phyloP scores from a whole-genome alignment of 2,113 vertebrate genomes.

The Dicrurus megarhynchus region DNA sequence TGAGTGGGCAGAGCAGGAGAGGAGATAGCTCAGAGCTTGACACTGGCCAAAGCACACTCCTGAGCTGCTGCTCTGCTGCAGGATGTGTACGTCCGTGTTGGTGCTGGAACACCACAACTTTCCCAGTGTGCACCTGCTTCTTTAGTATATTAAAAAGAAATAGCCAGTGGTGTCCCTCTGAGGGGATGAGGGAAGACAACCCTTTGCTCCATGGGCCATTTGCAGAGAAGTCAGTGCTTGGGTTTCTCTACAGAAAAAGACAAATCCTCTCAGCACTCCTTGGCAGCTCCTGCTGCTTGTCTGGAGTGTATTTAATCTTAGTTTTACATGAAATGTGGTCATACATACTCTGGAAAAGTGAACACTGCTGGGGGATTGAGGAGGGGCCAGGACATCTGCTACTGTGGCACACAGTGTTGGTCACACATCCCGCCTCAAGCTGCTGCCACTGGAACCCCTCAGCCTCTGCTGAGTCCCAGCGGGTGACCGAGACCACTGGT shows the following conservation, averaged over 20 bases:
- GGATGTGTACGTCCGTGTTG: neutral
- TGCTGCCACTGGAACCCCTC: neutral
- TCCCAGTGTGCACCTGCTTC: too few relatives aligned
- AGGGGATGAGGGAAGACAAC: accelerated
- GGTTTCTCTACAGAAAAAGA: neutral
- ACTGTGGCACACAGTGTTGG: accelerated
- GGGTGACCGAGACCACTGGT: accelerated
- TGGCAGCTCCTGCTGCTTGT: neutral
- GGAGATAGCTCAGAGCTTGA: neutral
- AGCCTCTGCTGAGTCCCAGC: neutral
- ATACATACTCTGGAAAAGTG: neutral
- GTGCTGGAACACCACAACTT: neutral
- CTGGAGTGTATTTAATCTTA: accelerated
- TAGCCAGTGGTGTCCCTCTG: neutral
- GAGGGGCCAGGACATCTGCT: neutral
- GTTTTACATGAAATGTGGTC: neutral
- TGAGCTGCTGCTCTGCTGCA: neutral
- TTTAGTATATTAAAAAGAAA: neutral
- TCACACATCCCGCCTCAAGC: neutral
- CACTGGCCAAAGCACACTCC: neutral
- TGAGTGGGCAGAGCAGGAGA: neutral
- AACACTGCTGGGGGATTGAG: neutral
- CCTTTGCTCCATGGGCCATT: accelerated
- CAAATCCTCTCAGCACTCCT: neutral
- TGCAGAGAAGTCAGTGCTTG: too few relatives aligned